These are phyloP conservation scores for silkworm (Bombyx mori) DNA, from an alignment of 1,140 invertebrate genomes.

Conservation along the genomic window ASM3026992v2 NC_085110.1:3279501-3280000, in stretches of 20 bases:
- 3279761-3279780: background rate
- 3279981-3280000: constrained; percentile 1
- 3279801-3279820: background rate
- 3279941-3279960: constrained; percentile 26
- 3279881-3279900: constrained; percentile 25
- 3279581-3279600: no score
- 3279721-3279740: no score
- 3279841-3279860: constrained; percentile 32
- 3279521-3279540: no score
- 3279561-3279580: no score
- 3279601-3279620: no score
- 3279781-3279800: constrained; percentile 8
- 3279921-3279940: constrained; percentile 23
- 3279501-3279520: no score
- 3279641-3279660: no score
- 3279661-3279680: no score
- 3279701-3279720: no score
- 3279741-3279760: background rate
- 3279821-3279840: constrained; percentile 16
- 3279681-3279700: no score
- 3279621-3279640: no score
- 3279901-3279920: constrained; percentile 34
- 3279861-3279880: constrained; percentile 20
- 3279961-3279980: constrained; percentile 4
- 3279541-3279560: no score